These are phyloP conservation scores for Trilocha varians DNA, from an alignment of 2,888 invertebrate species.

Conservation along the genomic window DNA sequence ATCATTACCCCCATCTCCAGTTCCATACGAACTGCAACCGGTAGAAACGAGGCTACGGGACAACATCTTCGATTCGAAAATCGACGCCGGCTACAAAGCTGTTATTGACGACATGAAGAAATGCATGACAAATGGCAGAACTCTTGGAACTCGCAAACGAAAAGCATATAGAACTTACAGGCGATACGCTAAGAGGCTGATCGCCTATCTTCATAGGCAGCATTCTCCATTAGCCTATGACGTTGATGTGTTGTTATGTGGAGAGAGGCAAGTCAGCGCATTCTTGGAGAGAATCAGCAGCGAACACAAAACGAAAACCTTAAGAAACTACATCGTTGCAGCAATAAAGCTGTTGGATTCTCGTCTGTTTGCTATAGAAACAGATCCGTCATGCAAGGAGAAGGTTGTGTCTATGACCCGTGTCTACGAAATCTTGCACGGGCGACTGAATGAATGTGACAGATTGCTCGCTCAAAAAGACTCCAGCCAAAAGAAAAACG, in stretches of 20 bases:
- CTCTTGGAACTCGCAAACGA: constrained; percentile 57
- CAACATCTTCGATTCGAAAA: constrained; percentile 61
- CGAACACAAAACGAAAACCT: constrained; percentile 65
- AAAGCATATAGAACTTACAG: constrained; percentile 66
- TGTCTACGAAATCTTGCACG: constrained; percentile 61
- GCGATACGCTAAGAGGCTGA: constrained; percentile 62
- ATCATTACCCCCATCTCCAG: constrained; percentile 57
- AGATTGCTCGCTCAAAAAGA: constrained; percentile 54
- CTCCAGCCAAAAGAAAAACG: constrained; percentile 30
- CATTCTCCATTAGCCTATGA: constrained; percentile 68
- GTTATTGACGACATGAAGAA: constrained; percentile 72
- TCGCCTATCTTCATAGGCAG: constrained; percentile 61
- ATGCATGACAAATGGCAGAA: constrained; percentile 66
- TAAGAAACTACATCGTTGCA: constrained; percentile 65
- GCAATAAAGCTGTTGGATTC: constrained; percentile 66
- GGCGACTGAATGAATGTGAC: constrained; percentile 58
- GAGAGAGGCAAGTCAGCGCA: constrained; percentile 61
- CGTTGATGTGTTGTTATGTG: constrained; percentile 62
- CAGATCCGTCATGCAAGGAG: constrained; percentile 64
- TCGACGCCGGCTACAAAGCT: constrained; percentile 69
- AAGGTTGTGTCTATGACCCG: constrained; percentile 66
- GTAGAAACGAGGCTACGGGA: constrained; percentile 59
- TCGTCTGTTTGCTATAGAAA: constrained; percentile 64
- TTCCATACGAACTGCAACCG: constrained; percentile 60
- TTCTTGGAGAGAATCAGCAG: constrained; percentile 61